These are phyloP conservation scores for Acanthiza pusilla DNA, from an alignment of 2,797 vertebrate genomes.

Conservation along the genomic window DNA sequence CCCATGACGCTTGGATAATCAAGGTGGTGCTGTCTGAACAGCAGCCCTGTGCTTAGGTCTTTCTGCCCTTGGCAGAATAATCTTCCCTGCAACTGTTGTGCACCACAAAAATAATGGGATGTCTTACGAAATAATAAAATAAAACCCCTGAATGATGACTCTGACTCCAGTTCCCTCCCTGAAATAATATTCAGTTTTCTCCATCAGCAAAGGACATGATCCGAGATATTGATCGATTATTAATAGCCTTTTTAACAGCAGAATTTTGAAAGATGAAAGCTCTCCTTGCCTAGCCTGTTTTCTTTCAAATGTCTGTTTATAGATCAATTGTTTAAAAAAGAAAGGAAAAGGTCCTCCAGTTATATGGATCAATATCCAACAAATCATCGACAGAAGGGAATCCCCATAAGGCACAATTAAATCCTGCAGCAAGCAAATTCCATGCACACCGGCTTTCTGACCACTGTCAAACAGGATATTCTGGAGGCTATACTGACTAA, in stretches of 20 bases:
- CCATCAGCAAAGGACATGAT: background rate
- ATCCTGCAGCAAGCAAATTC: background rate
- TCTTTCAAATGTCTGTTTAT: background rate
- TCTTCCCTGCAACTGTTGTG: constrained; percentile 15
- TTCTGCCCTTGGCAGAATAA: background rate
- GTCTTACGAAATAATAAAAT: background rate
- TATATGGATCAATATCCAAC: constrained; percentile 1
- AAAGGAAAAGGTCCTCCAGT: background rate
- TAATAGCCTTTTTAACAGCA: background rate
- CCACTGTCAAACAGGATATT: background rate
- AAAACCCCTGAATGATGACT: rapidly evolving
- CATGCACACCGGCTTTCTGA: background rate
- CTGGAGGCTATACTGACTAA: background rate
- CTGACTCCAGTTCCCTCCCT: background rate
- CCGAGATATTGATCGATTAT: background rate
- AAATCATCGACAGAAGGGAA: constrained; percentile 18
- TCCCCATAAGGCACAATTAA: constrained; percentile 50
- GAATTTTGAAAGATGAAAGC: background rate
- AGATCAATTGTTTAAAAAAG: background rate
- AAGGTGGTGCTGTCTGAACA: background rate
- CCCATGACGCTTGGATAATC: background rate
- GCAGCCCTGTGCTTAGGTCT: background rate
- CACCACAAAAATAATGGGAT: background rate
- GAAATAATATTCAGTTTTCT: background rate
- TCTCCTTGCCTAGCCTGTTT: background rate